Conservation (phyloP, 1,140 invertebrate genomes). For the Phortica variegata region DNA sequence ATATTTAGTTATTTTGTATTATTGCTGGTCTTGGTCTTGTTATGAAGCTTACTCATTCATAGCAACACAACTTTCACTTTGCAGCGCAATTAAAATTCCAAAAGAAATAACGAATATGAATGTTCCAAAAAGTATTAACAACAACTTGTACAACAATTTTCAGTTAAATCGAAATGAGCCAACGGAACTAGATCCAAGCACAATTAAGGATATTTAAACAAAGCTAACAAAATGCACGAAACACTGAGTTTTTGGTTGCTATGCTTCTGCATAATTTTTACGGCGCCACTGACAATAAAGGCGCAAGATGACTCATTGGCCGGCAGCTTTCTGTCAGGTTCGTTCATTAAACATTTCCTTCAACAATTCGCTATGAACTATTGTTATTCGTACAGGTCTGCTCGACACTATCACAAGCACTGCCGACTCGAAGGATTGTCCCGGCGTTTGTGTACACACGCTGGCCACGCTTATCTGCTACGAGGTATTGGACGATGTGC, state of each 20-base stretch:
- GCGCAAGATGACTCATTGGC: slow-evolving; percentile 74
- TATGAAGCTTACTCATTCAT: no score
- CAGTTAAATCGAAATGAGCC: no score
- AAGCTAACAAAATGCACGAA: background rate
- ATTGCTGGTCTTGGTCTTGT: no score
- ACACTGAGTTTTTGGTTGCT: background rate
- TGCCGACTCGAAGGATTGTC: slow-evolving; percentile 78
- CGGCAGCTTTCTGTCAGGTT: slow-evolving; percentile 76
- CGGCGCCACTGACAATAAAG: background rate
- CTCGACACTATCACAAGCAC: slow-evolving; percentile 80
- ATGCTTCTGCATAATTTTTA: background rate
- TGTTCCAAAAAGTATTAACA: background rate
- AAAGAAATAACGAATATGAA: no score
- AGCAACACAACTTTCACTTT: no score
- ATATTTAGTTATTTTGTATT: no score
- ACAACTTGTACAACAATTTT: no score
- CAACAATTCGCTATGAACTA: background rate
- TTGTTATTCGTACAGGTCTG: slow-evolving; percentile 62
- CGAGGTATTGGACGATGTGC: slow-evolving; percentile 77
- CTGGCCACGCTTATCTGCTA: slow-evolving; percentile 80
- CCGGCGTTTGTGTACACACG: slow-evolving; percentile 80
- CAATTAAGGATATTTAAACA: background rate
- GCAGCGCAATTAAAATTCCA: no score
- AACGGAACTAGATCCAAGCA: no score
- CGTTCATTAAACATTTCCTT: slow-evolving; percentile 8